Percentiles rank a stretch among this genome's conserved stretches.
Conservation (phyloP, 1,140 invertebrate genomes). For the Heliothis virescens region DNA sequence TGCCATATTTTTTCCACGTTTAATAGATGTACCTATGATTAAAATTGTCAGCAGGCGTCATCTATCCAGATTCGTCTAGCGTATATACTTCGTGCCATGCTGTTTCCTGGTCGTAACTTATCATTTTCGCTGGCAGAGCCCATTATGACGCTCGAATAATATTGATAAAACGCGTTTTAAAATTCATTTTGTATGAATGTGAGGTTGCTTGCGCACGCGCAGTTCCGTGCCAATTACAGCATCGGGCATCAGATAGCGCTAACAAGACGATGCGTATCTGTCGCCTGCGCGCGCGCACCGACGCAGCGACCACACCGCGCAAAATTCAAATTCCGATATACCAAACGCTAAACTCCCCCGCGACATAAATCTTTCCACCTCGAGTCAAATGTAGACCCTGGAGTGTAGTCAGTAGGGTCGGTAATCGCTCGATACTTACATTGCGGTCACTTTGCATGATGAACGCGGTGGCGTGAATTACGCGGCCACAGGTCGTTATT, state of each 20-base stretch:
- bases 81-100: no score
- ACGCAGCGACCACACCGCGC: slow-evolving; percentile 53
- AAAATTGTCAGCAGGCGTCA: neutral
- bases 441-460: slow-evolving; percentile 78
- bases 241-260: slow-evolving; percentile 80
- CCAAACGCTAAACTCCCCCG: slow-evolving; percentile 67
- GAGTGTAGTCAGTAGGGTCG: neutral
- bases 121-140: slow-evolving; percentile 11
- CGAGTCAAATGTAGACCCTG: slow-evolving; percentile 43
- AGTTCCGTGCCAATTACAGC: slow-evolving; percentile 81
- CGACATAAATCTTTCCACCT: slow-evolving; percentile 62
- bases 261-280: slow-evolving; percentile 84
- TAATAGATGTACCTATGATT: neutral
- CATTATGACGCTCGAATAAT: slow-evolving; percentile 48
- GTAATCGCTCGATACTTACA: neutral
- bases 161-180: slow-evolving; percentile 53
- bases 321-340: slow-evolving; percentile 77
- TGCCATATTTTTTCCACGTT: neutral
- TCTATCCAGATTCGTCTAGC: neutral
- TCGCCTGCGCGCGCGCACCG: slow-evolving; percentile 55
- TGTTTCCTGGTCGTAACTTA: slow-evolving; percentile 20
- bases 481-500: slow-evolving; percentile 81
- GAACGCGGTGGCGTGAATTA: slow-evolving; percentile 83
- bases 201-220: slow-evolving; percentile 53
- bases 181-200: slow-evolving; percentile 57